Percentiles rank a stretch among this genome's conserved stretches.
phyloP scores from a whole-genome alignment of 2,888 invertebrate species.

The Melanophora roralis region DNA sequence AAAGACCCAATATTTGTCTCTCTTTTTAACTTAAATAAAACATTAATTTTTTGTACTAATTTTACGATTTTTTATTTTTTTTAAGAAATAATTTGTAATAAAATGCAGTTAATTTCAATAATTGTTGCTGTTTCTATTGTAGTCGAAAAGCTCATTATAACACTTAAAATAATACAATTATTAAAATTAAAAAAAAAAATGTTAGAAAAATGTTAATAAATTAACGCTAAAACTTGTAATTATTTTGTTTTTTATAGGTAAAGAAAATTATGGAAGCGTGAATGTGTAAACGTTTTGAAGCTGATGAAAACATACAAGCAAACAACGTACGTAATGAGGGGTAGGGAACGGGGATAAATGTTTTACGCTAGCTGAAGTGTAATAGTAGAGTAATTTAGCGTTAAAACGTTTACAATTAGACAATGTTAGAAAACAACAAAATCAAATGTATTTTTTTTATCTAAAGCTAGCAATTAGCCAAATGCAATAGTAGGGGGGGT shows the following conservation, averaged over 20 bases:
- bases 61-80: not conserved
- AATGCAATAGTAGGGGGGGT: not conserved
- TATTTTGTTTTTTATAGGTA: not conserved
- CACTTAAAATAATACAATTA: slow-evolving; percentile 34
- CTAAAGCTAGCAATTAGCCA: not conserved
- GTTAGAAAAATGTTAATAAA: not conserved
- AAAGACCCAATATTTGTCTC: not conserved
- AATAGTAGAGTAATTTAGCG: slow-evolving; percentile 49
- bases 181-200: slow-evolving; percentile 16
- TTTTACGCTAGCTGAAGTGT: not conserved
- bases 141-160: slow-evolving; percentile 33
- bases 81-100: not conserved
- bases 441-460: slow-evolving; percentile 34
- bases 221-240: not conserved
- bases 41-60: no score
- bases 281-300: slow-evolving; percentile 14
- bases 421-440: slow-evolving; percentile 22
- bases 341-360: not conserved
- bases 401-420: slow-evolving; percentile 59
- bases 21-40: not conserved
- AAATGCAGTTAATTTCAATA: not conserved
- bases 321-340: not conserved
- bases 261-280: slow-evolving; percentile 55
- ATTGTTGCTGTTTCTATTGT: not conserved
- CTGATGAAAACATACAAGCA: slow-evolving; percentile 20